Percentiles rank a stretch among this genome's conserved stretches.
Evolutionary conservation across 2,888 invertebrate species (phyloP).

Genomic region (Hemaris fuciformis): DNA sequence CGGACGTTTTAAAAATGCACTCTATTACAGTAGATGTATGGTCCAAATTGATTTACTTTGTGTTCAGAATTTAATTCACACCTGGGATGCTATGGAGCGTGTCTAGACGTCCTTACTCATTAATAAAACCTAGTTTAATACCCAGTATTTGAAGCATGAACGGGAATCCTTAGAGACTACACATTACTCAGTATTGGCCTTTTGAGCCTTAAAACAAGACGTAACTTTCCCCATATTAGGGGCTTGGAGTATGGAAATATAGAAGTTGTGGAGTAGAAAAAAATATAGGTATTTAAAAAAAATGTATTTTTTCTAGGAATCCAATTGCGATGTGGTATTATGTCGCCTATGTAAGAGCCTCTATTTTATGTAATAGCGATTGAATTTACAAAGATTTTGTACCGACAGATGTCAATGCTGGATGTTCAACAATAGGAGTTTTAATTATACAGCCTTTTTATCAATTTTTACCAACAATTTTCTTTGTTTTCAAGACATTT

Average conservation of each 20-base stretch:
- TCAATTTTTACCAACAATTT: no score
- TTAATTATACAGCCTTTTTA: no score
- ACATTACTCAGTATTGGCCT: not conserved
- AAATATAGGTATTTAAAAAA: not conserved
- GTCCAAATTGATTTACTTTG: not conserved
- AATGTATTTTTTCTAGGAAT: no score
- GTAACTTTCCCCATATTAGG: not conserved
- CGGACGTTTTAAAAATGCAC: not conserved
- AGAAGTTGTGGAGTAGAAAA: not conserved
- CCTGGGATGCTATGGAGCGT: slow-evolving; percentile 16
- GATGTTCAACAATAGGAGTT: no score
- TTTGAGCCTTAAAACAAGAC: not conserved
- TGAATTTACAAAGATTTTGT: no score
- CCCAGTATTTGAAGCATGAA: slow-evolving; percentile 35
- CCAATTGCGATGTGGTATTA: no score
- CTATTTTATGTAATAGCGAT: no score
- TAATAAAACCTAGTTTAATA: slow-evolving; percentile 61
- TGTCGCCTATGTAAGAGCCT: no score
- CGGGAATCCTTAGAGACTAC: slow-evolving; percentile 32
- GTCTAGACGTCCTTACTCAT: slow-evolving; percentile 74
- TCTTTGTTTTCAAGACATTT: no score
- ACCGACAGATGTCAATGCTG: no score
- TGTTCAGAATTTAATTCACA: slow-evolving; percentile 6
- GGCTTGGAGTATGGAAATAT: not conserved
- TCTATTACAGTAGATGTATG: not conserved